phyloP scores from a whole-genome alignment of 1,140 invertebrate genomes.

The Drosophila suzukii region DNA sequence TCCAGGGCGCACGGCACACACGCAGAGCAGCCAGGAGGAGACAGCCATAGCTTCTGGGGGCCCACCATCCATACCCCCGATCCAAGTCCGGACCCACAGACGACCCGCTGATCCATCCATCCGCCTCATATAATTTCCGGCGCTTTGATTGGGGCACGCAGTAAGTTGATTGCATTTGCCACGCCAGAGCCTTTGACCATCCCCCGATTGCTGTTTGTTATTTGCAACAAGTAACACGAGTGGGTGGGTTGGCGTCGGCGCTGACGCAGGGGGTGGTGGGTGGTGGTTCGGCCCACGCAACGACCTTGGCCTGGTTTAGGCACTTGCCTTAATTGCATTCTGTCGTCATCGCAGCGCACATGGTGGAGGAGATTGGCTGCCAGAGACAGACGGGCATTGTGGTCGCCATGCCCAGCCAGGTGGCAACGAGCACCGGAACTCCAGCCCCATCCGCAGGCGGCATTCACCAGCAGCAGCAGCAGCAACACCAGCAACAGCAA shows the following conservation, averaged over 20 bases:
- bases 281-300: not conserved
- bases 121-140: conserved; percentile 12
- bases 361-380: conserved; percentile 70
- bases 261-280: no score
- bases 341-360: conserved; percentile 26
- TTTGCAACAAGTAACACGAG: conserved; percentile 44
- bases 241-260: not conserved
- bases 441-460: conserved; percentile 19
- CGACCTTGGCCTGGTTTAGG: conserved; percentile 72
- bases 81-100: not conserved
- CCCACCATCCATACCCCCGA: not conserved
- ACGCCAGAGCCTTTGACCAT: not conserved
- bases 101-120: not conserved
- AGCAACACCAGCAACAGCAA: conserved; percentile 11
- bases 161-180: conserved; percentile 24
- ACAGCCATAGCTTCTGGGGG: conserved; percentile 10
- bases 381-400: conserved; percentile 70
- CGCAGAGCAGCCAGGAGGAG: conserved; percentile 4
- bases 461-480: conserved; percentile 14
- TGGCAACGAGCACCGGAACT: conserved; percentile 35
- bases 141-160: conserved; percentile 18
- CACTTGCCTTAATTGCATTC: conserved; percentile 48
- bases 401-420: conserved; percentile 62
- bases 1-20: conserved; percentile 37
- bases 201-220: not conserved